Evolutionary conservation across 2,888 invertebrate species (phyloP).

Genomic region (Druceiella hillmani): DNA sequence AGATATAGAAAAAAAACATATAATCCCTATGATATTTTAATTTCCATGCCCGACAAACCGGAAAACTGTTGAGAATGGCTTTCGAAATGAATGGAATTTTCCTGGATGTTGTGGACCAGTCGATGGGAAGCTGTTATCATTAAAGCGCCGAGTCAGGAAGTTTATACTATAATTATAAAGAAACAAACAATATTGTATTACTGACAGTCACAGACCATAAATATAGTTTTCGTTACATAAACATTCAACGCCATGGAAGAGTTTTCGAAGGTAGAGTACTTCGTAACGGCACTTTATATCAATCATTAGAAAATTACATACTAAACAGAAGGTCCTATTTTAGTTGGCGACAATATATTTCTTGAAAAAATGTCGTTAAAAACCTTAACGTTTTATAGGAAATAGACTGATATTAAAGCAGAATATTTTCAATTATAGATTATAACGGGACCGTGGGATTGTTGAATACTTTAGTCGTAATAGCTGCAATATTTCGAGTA

Average conservation of each 20-base stretch:
- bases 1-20: too few species aligned
- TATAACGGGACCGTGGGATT: slow-evolving; percentile 16
- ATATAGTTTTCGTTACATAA: slow-evolving; percentile 26
- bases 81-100: slow-evolving; percentile 24
- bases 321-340: slow-evolving; percentile 18
- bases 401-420: slow-evolving; percentile 5
- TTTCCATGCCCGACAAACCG: slow-evolving; percentile 21
- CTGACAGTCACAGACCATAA: slow-evolving; percentile 26
- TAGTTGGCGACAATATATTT: slow-evolving; percentile 20
- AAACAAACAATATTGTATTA: slow-evolving; percentile 23
- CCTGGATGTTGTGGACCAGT: slow-evolving; percentile 25
- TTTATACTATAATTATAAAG: slow-evolving; percentile 27
- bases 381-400: too few species aligned
- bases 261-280: slow-evolving; percentile 26
- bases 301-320: slow-evolving; percentile 14
- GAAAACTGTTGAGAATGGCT: slow-evolving; percentile 23
- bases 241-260: slow-evolving; percentile 25
- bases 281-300: slow-evolving; percentile 18
- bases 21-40: too few species aligned
- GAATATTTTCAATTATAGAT: slow-evolving; percentile 8
- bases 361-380: slow-evolving; percentile 21
- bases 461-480: slow-evolving; percentile 19
- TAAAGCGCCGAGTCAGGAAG: slow-evolving; percentile 22
- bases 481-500: too few species aligned
- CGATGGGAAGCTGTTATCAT: slow-evolving; percentile 26